phyloP scores from a whole-genome alignment of 1,140 invertebrate genomes.

The Drosophila pruinosa region DNA sequence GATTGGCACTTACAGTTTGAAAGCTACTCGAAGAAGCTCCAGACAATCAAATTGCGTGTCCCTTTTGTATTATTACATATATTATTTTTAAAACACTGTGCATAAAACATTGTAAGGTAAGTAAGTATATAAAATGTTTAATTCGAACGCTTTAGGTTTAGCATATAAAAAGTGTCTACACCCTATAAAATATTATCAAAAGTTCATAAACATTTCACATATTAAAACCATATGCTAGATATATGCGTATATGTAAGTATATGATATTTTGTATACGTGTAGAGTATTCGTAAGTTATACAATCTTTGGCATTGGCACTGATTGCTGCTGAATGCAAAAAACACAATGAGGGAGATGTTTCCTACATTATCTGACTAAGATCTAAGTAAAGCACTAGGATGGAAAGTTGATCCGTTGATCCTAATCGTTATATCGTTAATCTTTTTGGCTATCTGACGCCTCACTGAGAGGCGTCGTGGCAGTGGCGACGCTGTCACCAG shows the following conservation, averaged over 20 bases:
- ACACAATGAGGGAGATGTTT: constrained; percentile 21
- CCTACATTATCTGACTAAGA: constrained; percentile 47
- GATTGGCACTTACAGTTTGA: background rate
- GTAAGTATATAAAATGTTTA: constrained; percentile 55
- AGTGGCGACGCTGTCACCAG: constrained; percentile 58
- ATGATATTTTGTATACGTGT: constrained; percentile 22
- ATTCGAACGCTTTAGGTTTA: constrained; percentile 40
- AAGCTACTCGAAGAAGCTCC: background rate
- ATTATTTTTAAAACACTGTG: no score
- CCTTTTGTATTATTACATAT: no score
- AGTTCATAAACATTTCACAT: constrained; percentile 26
- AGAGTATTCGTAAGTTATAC: constrained; percentile 62
- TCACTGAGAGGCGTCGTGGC: constrained; percentile 54
- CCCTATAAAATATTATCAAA: constrained; percentile 8
- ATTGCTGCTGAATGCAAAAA: constrained; percentile 14
- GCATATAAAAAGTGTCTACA: background rate
- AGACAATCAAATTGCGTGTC: no score
- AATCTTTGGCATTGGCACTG: constrained; percentile 67
- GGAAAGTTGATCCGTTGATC: constrained; percentile 26
- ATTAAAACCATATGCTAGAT: constrained; percentile 4
- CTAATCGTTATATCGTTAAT: constrained; percentile 22
- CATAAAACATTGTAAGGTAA: background rate
- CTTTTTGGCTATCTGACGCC: constrained; percentile 25
- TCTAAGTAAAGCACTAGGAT: constrained; percentile 72
- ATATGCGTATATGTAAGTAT: constrained; percentile 20